A percentile compares a stretch with the other conserved stretches of the same genome.
These are phyloP conservation scores for Thunnus maccoyii DNA, from an alignment of 2,113 vertebrate species.

Conservation along the genomic window DNA sequence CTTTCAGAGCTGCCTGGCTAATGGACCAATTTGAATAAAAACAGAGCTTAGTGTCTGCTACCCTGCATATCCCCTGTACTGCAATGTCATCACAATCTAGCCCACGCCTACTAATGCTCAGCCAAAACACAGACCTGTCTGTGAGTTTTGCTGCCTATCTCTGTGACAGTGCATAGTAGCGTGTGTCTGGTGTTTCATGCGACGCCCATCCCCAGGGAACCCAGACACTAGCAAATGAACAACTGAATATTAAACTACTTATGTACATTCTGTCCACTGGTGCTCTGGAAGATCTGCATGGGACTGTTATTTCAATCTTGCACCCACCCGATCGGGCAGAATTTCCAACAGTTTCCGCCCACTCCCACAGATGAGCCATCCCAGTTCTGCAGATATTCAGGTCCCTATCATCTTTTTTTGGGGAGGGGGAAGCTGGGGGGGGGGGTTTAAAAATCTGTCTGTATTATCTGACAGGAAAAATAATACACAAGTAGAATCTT, in stretches of 20 bases:
- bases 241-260: neutral
- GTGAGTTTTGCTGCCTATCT: constrained; percentile 30
- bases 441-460: neutral
- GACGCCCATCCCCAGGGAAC: neutral
- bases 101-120: constrained; percentile 35
- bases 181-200: neutral
- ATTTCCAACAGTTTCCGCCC: constrained; percentile 19
- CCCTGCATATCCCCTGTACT: constrained; percentile 54
- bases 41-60: constrained; percentile 57
- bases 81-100: constrained; percentile 65
- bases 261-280: neutral
- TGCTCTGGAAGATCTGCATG: constrained; percentile 4
- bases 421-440: too few relatives aligned
- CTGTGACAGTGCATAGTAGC: neutral
- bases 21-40: constrained; percentile 56
- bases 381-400: constrained; percentile 4
- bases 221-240: neutral
- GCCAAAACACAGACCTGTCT: constrained; percentile 51
- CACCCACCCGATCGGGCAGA: constrained; percentile 13
- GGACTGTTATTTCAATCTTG: constrained; percentile 18
- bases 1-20: constrained; percentile 20
- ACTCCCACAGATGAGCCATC: constrained; percentile 37
- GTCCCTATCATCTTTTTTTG: neutral
- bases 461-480: neutral
- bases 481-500: neutral